Evolutionary conservation across 2,113 vertebrate genomes (phyloP), one percentile per base, ranked within the genome.

Genomic region (Lophotis ruficrista): DNA sequence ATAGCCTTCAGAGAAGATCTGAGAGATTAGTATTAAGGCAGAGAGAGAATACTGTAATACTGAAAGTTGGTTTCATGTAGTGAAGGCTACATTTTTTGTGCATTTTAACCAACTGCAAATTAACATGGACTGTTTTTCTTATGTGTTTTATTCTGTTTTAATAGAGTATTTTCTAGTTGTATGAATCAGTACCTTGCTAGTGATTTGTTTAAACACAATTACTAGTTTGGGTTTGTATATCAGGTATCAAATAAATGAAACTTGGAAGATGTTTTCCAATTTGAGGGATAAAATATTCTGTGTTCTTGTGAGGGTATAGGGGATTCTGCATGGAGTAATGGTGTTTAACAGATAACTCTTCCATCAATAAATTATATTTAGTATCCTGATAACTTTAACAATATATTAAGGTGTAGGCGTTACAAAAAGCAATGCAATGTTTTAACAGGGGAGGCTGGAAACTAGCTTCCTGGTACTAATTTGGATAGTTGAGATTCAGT

Each of bases 11-110:
- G 60, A 61, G 21, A 17, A 31, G 5, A 31, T 48, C 14, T 71
- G 38, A 4, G 8, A 38, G 30, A 3, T 60, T 38, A 28, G 15
- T 71, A 16, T 47, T 41, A 48, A 43, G 30, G 16, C 0, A 0
- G 25, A 48, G 53, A 54, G 38, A 45, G n/a, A 57, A 22, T 69
- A 35, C 15, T 62, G 5, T 51, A 38, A 53, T 76, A n/a, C 12
- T 65, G 24, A 22, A 84, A 57, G 14, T 5, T 62, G 23, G 7
- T 61, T 61, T 85, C 7, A 5, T 58, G 11, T 56, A 71, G 37
- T 30, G 41, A 71, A 70, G 16, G 5, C 30, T 68, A 28, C 22
- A 76, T 12, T 12, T 77, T 80, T 69, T 56, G 13, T 79, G 33
- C 16, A 14, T 83, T 89, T 87, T 81, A 41, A 78, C 15, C 20